Evolutionary conservation across 2,888 invertebrate species (phyloP), one percentile per base, ranked within the genome.

Genomic region (Watsonalla binaria): DNA sequence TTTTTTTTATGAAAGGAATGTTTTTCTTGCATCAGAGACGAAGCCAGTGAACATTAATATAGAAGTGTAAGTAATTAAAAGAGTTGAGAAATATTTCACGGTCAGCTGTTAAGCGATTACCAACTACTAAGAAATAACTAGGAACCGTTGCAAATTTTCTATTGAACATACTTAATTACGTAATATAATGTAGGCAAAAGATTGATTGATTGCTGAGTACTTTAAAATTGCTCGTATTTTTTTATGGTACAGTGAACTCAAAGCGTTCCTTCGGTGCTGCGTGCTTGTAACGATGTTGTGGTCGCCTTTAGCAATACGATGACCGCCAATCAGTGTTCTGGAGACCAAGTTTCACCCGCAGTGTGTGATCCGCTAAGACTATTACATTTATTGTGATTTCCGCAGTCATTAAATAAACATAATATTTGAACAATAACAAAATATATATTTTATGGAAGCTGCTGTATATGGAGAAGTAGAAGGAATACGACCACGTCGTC

Each of bases 41-140:
- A 56, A 58, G 61, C 51, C 60, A 59, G 53, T 59, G 68, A 68
- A 65, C 53, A 55, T 53, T 37, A 59, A 54, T 47, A 58, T 24
- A 24, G 24, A 24, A 24, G 24, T 24, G 4, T 54, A 59, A 62
- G 61, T 61, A 70, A 72, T 68, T 68, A 73, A 70, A 76, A 73
- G 67, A 70, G 76, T 78, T 76, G 62, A 68, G 73, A 75, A 78
- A 79, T 62, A 60, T 68, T 78, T 76, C 68, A 77, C 74, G 79
- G 68, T 75, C 59, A 59, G 65, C 55, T 61, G 65, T 66, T 51
- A 58, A 61, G 56, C 61, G 62, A 67, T 63, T 70, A 61, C 60
- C 45, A 57, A 62, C 58, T 63, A 11, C 11, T 11, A 42, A 42
- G 8, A 37, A 50, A 54, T 52, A 52, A 57, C 57, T 57, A 51